Conservation (phyloP, 2,888 invertebrate species). For the Matsumyia berberina region DNA sequence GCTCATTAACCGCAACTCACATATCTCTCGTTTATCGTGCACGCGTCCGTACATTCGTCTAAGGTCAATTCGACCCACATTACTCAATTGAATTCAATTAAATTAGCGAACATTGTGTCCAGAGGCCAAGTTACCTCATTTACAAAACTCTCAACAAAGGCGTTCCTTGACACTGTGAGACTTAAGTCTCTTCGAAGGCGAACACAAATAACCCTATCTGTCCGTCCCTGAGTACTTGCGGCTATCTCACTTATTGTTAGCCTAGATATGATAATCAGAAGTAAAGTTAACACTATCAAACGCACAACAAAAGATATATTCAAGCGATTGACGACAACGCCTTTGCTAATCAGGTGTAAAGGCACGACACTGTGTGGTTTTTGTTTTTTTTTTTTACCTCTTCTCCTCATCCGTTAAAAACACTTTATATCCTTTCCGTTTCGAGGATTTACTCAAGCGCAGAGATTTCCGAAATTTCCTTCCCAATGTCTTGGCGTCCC, state of each 20-base stretch:
- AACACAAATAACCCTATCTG: conserved; percentile 17
- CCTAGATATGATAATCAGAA: conserved; percentile 27
- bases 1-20: background rate
- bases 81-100: conserved; percentile 68
- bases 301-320: conserved; percentile 24
- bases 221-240: background rate
- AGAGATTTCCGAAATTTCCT: conserved; percentile 81
- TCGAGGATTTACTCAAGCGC: conserved; percentile 85
- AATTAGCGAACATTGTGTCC: conserved; percentile 45
- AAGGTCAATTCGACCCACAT: conserved; percentile 66
- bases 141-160: conserved; percentile 23
- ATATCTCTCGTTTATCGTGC: conserved; percentile 8
- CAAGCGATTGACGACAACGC: background rate
- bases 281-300: conserved; percentile 2
- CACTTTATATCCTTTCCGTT: conserved; percentile 86
- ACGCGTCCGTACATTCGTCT: background rate
- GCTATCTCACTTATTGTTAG: conserved; percentile 14
- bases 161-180: conserved; percentile 48
- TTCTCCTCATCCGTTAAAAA: conserved; percentile 89
- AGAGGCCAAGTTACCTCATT: conserved; percentile 51
- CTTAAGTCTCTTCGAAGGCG: conserved; percentile 1
- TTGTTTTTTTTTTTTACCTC: conserved; percentile 84
- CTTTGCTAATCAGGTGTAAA: background rate
- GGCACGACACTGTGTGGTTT: too few species aligned
- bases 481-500: conserved; percentile 76